A percentile compares a stretch with the other conserved stretches of the same genome.
Evolutionary conservation across 2,888 invertebrate genomes (phyloP).

Genomic region (Drosophila leonis): DNA sequence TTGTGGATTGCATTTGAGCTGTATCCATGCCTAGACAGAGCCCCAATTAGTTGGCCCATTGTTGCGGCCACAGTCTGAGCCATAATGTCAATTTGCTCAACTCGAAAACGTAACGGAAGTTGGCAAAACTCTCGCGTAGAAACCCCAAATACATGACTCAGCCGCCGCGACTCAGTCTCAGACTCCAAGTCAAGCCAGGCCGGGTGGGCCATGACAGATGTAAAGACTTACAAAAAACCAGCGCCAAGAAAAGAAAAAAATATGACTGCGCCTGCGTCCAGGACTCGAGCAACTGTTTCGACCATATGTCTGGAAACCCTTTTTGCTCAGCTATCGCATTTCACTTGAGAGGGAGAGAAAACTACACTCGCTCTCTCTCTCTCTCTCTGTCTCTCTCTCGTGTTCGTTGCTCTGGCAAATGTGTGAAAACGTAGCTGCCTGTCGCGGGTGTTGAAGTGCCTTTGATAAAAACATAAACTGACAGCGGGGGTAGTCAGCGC

Average conservation of each 20-base stretch:
- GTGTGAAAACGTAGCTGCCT: slow-evolving; percentile 53
- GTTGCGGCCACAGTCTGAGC: slow-evolving; percentile 63
- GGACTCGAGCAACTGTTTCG: slow-evolving; percentile 62
- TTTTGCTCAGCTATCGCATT: slow-evolving; percentile 80
- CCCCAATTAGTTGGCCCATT: slow-evolving; percentile 76
- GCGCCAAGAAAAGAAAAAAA: slow-evolving; percentile 11
- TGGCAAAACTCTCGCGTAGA: slow-evolving; percentile 64
- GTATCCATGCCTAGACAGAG: slow-evolving; percentile 56
- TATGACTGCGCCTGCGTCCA: slow-evolving; percentile 58
- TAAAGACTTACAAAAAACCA: slow-evolving; percentile 68
- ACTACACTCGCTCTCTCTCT: background rate
- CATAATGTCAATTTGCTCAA: slow-evolving; percentile 78
- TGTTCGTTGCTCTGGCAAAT: slow-evolving; percentile 17
- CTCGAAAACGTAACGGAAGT: slow-evolving; percentile 66
- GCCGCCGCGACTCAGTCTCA: slow-evolving; percentile 1
- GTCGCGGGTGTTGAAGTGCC: slow-evolving; percentile 66
- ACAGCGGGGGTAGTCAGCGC: slow-evolving; percentile 74
- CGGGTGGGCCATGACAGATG: slow-evolving; percentile 74
- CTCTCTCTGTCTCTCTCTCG: background rate
- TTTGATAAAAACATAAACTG: slow-evolving; percentile 77
- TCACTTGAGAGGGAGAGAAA: slow-evolving; percentile 52
- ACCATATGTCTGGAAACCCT: slow-evolving; percentile 80
- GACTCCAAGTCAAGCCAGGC: slow-evolving; percentile 19
- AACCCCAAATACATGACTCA: slow-evolving; percentile 49
- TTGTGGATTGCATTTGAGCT: slow-evolving; percentile 70